Evolutionary conservation across 2,113 vertebrate species (phyloP), one percentile per base, ranked within the genome.

Genomic region (Lepus timidus): DNA sequence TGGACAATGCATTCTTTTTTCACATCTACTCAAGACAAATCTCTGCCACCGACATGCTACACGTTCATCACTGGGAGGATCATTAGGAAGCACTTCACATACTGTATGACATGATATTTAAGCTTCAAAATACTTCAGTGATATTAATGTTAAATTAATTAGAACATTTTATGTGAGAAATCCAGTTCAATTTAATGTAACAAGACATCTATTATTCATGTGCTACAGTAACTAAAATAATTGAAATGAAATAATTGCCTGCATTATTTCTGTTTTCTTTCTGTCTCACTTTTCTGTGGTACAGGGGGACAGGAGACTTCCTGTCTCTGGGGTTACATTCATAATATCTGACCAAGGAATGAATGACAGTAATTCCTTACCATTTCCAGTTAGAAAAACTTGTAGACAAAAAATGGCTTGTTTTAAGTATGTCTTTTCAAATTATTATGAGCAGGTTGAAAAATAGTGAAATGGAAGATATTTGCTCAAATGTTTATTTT

Each of bases 1-100:
- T 11, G 71, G 6, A 25, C 0, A 8, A 20, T 62, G 9, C 0
- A 17, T 6, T 2, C 9, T 51, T 29, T 19, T 11, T 65, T n/a
- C 1, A 68, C 13, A 19, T 1, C 31, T 1, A 20, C 0, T 22
- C 17, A 51, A 14, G 25, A 52, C 3, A n/a, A 81, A 39, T 33
- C 23, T 55, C 8, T 83, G 44, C 4, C 20, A 27, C 0, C 11
- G 5, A 29, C 20, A 9, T 3, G 22, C 29, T 25, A 4, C 29
- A 70, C 29, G 79, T 65, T 13, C 25, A 58, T 22, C 6, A 14
- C 17, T 14, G n/a, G 22, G 58, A n/a, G 23, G 55, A 52, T 52
- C 62, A 36, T 51, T 8, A 29, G 25, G 44, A 55, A 79, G 49
- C 67, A 9, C 25, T 61, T 86, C 65, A 36, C 17, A n/a, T 31